phyloP scores from a whole-genome alignment of 2,888 invertebrate genomes.

The Labia minor region DNA sequence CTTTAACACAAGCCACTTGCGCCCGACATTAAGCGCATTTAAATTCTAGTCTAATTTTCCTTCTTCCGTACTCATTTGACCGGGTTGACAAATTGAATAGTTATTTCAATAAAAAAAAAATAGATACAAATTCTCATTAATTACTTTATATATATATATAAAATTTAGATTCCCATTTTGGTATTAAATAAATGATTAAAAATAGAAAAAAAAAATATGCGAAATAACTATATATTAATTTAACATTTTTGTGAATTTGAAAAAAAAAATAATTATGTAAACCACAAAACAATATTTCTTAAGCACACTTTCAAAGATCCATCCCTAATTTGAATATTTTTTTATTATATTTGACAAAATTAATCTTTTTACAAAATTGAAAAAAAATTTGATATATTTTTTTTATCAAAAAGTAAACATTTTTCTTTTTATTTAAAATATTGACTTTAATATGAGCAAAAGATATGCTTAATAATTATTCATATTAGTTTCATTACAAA shows the following conservation, averaged over 20 bases:
- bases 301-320: too few species aligned
- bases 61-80: neutral
- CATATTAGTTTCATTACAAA: neutral
- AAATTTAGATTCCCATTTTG: neutral
- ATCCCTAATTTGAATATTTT: too few species aligned
- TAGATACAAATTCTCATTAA: neutral
- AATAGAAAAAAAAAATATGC: neutral
- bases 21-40: neutral
- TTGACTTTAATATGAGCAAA: too few species aligned
- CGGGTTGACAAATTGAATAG: neutral
- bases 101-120: neutral
- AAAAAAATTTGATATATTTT: too few species aligned
- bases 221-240: neutral
- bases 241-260: neutral
- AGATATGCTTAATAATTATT: too few species aligned
- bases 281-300: too few species aligned
- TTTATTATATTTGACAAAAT: too few species aligned
- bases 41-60: conserved; percentile 13
- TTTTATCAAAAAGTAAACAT: too few species aligned
- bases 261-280: neutral
- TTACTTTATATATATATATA: neutral
- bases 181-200: neutral
- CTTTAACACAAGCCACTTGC: conserved; percentile 39
- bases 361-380: too few species aligned
- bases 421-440: neutral